Evolutionary conservation across 2,113 vertebrate species (phyloP).

Genomic region (Elachura formosa): DNA sequence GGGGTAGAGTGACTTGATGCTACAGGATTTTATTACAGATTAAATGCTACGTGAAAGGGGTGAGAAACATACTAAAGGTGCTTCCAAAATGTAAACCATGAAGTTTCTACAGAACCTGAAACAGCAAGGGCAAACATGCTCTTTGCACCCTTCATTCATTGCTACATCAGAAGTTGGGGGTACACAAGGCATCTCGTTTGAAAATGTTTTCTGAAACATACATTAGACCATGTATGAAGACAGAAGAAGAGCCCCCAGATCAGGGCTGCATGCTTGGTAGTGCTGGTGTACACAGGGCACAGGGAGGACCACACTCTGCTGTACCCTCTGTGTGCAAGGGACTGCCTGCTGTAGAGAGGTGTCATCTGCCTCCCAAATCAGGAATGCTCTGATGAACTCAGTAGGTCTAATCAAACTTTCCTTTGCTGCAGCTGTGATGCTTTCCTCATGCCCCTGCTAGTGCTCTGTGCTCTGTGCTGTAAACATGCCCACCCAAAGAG

Average conservation of each 20-base stretch:
- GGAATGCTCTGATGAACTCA: conserved; percentile 35
- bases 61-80: background rate
- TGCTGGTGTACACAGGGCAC: background rate
- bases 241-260: background rate
- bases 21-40: background rate
- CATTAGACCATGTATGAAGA: background rate
- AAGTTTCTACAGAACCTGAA: background rate
- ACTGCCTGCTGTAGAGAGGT: background rate
- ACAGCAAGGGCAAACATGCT: background rate
- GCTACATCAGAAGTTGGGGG: background rate
- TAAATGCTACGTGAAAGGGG: background rate
- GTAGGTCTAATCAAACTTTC: conserved; percentile 32
- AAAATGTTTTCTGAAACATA: background rate
- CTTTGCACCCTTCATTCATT: background rate
- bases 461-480: background rate
- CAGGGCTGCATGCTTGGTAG: background rate
- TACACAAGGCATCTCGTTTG: background rate
- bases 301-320: background rate
- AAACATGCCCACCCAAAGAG: conserved; percentile 61
- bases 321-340: background rate
- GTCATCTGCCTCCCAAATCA: background rate
- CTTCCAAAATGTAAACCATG: background rate
- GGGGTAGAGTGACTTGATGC: background rate
- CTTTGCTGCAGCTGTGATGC: conserved; percentile 38
- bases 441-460: conserved; percentile 30